Evolutionary conservation across 2,797 vertebrate genomes (phyloP).

Genomic region (Pangasius larnaudii): DNA sequence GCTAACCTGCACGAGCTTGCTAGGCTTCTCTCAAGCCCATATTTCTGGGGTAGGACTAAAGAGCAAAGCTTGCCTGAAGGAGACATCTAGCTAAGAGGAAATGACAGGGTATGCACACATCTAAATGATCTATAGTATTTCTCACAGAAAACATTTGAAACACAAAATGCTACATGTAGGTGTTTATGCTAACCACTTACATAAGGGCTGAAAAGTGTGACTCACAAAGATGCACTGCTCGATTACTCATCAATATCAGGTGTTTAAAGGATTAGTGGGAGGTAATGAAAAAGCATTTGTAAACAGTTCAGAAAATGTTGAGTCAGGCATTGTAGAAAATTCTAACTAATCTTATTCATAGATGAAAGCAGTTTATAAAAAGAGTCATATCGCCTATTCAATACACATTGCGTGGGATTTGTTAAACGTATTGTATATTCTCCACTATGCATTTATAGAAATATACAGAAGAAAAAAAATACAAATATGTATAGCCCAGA

Average conservation of each 20-base stretch:
- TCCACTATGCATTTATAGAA: not conserved
- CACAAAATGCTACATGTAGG: slow-evolving; percentile 4
- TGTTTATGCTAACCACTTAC: slow-evolving; percentile 13
- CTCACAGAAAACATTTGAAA: slow-evolving; percentile 1
- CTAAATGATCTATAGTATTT: not conserved
- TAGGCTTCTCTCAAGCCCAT: not conserved
- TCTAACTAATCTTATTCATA: no score
- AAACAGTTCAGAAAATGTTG: not conserved
- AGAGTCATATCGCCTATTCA: not conserved
- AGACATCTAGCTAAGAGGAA: slow-evolving; percentile 8
- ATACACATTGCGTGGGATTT: not conserved
- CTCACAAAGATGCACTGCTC: slow-evolving; percentile 4
- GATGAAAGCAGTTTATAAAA: not conserved
- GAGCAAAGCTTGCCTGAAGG: slow-evolving; percentile 26
- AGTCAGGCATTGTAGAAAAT: not conserved
- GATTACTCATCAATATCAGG: not conserved
- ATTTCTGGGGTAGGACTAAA: slow-evolving; percentile 18
- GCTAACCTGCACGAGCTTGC: slow-evolving; percentile 18
- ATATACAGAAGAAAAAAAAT: not conserved
- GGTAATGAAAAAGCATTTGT: not conserved
- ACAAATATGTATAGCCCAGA: no score
- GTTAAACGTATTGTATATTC: not conserved
- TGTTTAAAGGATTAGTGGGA: not conserved
- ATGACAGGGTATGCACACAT: slow-evolving; percentile 6
- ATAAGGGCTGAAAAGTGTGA: slow-evolving; percentile 2